Evolutionary conservation across 2,113 vertebrate species (phyloP), one percentile per base, ranked within the genome.

Genomic region (Drymodes brunneopygia): DNA sequence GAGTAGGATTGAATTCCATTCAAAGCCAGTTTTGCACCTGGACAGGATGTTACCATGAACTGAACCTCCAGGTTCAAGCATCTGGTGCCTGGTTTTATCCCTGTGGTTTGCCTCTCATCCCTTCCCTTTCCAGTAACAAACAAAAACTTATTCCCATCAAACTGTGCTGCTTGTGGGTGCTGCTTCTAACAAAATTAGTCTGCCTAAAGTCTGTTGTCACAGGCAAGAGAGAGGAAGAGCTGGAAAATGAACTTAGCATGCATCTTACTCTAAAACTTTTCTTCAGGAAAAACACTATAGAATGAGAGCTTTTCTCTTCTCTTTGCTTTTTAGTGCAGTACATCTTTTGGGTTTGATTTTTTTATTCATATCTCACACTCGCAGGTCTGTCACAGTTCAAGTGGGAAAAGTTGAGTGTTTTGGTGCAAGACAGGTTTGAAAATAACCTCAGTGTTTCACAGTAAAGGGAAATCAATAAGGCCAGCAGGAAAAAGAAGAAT

Each of bases 401-500:
- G 92, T 88, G 82, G 80, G 86, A 92, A 44, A 94, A 86, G 80
- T 90, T 51, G 81, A 96, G 64, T 35, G 70, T 88, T 95, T 81
- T 78, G 60, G 82, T 81, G 72, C 82, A 64, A 93, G 75, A 71
- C 75, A 83, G 73, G 75, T 83, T 94, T 84, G 88, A 94, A 90
- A 96, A 95, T 95, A 77, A 74, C 69, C 82, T 93, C 88, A 36
- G 74, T 92, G 51, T 88, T 88, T 96, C 95, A 82, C 72, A 86
- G 79, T 44, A 90, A 81, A 61, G 53, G 56, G 90, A 93, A 96
- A 96, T 95, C 92, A 96, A 88, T 94, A 93, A 86, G 61, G 90
- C 45, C 66, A 84, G 78, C 0, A 0, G 86, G 71, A 81, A 93
- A 60, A 61, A 94, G 84, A 91, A 88, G 71, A 83, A 72, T 44